Percentiles rank a stretch among this genome's conserved stretches.
Conservation (phyloP, 2,888 invertebrate species). For the Leptinotarsa tumamoca region DNA sequence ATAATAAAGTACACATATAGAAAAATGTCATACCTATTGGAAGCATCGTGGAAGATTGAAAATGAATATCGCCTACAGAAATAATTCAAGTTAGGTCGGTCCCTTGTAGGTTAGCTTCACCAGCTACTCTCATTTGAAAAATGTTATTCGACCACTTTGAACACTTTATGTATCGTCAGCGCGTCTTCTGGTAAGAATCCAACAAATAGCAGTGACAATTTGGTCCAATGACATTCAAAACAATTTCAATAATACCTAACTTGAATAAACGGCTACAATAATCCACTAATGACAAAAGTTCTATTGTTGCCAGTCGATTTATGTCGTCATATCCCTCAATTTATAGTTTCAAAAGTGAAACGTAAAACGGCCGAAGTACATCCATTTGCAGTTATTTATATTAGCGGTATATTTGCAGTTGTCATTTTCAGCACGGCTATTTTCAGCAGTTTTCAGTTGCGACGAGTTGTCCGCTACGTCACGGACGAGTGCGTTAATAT, state of each 20-base stretch:
- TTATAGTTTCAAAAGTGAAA: constrained; percentile 35
- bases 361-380: constrained; percentile 28
- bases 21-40: too few relatives aligned
- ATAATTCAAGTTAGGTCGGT: too few relatives aligned
- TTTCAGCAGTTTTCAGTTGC: constrained; percentile 24
- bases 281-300: constrained; percentile 25
- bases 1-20: too few relatives aligned
- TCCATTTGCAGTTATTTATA: constrained; percentile 39
- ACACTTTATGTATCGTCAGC: too few relatives aligned
- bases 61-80: too few relatives aligned
- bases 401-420: constrained; percentile 36
- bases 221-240: not conserved
- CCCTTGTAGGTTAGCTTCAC: too few relatives aligned
- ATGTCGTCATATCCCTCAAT: constrained; percentile 34
- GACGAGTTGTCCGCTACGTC: constrained; percentile 37
- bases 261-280: not conserved
- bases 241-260: constrained; percentile 10
- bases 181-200: not conserved
- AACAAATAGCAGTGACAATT: not conserved
- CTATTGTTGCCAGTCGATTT: constrained; percentile 30
- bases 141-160: too few relatives aligned
- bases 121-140: too few relatives aligned
- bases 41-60: too few relatives aligned
- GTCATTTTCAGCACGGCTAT: constrained; percentile 34
- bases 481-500: constrained; percentile 42